A percentile compares a stretch with the other conserved stretches of the same genome.
These are phyloP conservation scores for Alcedo quadribrachys DNA, from an alignment of 2,797 vertebrate genomes.

Conservation along the genomic window DNA sequence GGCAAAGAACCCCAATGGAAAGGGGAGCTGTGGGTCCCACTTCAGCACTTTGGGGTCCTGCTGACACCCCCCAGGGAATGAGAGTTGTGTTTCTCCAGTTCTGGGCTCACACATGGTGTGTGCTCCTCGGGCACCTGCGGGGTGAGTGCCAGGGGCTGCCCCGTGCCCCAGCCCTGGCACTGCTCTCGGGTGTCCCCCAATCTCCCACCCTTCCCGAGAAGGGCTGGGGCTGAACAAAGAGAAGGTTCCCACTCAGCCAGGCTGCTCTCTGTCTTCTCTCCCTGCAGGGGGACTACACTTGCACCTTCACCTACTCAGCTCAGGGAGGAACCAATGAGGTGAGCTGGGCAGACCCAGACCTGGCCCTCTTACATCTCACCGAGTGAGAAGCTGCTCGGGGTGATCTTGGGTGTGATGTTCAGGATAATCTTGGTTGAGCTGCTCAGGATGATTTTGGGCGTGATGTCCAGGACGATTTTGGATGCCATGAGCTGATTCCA, in stretches of 20 bases:
- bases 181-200: background rate
- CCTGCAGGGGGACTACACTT: constrained; percentile 83
- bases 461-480: background rate
- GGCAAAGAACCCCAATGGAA: background rate
- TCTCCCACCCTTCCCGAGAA: rapidly evolving
- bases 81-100: no score
- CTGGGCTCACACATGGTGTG: rapidly evolving
- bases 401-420: rapidly evolving
- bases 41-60: background rate
- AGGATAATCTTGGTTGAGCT: no score
- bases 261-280: background rate
- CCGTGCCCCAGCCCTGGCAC: rapidly evolving
- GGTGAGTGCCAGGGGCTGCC: background rate
- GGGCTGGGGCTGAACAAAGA: background rate
- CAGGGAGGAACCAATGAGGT: constrained; percentile 99
- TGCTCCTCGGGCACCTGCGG: rapidly evolving
- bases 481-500: background rate
- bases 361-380: rapidly evolving
- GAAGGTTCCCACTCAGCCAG: rapidly evolving
- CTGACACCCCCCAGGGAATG: background rate
- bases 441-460: rapidly evolving
- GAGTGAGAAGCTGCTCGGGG: background rate
- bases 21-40: background rate
- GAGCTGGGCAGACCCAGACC: background rate
- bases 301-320: constrained; percentile 92